These are phyloP conservation scores for Axis porcinus DNA, from an alignment of 2,113 vertebrate species.

Conservation along the genomic window DNA sequence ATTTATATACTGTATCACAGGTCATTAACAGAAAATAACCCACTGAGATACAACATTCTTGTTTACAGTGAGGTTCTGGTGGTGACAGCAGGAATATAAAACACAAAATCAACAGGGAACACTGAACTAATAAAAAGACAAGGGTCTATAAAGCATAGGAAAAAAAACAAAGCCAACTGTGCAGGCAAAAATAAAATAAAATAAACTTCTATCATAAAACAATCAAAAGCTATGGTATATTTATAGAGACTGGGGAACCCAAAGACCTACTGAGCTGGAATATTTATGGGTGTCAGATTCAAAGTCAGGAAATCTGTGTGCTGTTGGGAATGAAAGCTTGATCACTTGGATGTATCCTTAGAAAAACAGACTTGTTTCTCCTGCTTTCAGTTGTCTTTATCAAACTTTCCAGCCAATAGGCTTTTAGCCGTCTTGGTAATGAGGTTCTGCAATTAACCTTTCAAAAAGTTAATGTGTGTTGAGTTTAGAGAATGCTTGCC, in stretches of 20 bases:
- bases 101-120: constrained; percentile 85
- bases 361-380: constrained; percentile 19
- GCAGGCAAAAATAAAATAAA: constrained; percentile 84
- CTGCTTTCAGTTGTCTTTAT: background rate
- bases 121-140: constrained; percentile 86
- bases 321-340: constrained; percentile 65
- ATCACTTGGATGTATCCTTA: constrained; percentile 49
- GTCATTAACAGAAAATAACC: constrained; percentile 87
- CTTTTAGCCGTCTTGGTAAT: background rate
- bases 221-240: constrained; percentile 81
- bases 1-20: constrained; percentile 85
- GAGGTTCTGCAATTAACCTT: constrained; percentile 15
- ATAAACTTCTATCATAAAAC: constrained; percentile 81
- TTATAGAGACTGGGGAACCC: constrained; percentile 76
- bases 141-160: constrained; percentile 81
- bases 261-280: constrained; percentile 75
- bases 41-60: constrained; percentile 85
- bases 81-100: constrained; percentile 86
- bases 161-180: constrained; percentile 81
- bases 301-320: constrained; percentile 70
- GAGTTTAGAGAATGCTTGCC: background rate
- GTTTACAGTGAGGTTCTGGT: constrained; percentile 85
- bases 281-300: constrained; percentile 78
- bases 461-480: background rate
- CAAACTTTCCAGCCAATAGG: constrained; percentile 22